A percentile compares a stretch with the other conserved stretches of the same genome.
phyloP scores from a whole-genome alignment of 2,797 vertebrate species.

The Tenualosa ilisha region DNA sequence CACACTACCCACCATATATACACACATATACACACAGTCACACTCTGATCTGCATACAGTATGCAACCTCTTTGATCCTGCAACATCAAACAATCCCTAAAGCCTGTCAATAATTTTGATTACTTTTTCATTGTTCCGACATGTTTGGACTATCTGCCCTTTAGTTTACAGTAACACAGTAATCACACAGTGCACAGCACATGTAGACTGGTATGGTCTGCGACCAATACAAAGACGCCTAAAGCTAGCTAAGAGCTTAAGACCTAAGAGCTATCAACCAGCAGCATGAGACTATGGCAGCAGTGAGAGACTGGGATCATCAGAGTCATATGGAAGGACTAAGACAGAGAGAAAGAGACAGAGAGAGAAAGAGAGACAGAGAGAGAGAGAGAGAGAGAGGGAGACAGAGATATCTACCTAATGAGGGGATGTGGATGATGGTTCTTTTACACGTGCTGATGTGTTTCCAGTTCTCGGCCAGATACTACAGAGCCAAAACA shows the following conservation, averaged over 20 bases:
- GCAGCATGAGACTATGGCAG: too few species aligned
- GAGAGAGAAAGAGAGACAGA: conserved; percentile 54
- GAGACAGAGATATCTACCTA: conserved; percentile 77
- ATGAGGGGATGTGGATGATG: conserved; percentile 98
- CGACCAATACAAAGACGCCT: neutral
- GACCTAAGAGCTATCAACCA: too few species aligned
- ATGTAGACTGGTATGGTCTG: too few species aligned
- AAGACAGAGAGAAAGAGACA: conserved; percentile 20
- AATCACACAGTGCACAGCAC: too few species aligned
- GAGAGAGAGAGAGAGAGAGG: conserved; percentile 31
- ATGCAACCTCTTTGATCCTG: neutral
- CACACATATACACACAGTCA: conserved; percentile 48
- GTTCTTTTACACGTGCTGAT: conserved; percentile 96
- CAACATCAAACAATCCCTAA: conserved; percentile 76
- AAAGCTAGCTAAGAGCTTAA: too few species aligned
- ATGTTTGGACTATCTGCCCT: neutral
- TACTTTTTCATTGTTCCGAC: neutral
- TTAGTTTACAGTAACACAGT: neutral
- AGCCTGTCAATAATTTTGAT: conserved; percentile 58
- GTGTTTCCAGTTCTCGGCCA: conserved; percentile 99
- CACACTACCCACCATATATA: neutral
- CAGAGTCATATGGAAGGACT: neutral
- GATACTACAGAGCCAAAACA: conserved; percentile 86
- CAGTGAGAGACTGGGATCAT: too few species aligned
- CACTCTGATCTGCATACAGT: neutral